Evolutionary conservation across 2,113 vertebrate species (phyloP), one percentile per base, ranked within the genome.

Genomic region (Proteles cristata): DNA sequence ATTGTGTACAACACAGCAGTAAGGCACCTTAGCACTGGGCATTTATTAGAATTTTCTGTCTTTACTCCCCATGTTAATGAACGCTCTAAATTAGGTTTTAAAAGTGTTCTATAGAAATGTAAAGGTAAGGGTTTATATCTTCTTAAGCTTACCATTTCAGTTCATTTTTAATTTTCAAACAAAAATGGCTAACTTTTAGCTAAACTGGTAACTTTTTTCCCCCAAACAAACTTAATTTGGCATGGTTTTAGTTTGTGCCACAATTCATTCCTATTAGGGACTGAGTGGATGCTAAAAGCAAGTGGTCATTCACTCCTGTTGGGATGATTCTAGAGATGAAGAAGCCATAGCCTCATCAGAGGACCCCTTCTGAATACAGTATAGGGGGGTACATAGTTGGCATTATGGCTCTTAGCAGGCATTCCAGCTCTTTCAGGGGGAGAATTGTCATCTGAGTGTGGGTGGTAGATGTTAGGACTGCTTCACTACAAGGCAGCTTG

Each of bases 81-180:
- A 53, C 11, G 28, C 28, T 53, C 76, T 28, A 17, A 79, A 45
- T 25, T 80, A 43, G 33, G 7, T 43, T 95, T 85, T 66, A 39
- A 86, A 92, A 15, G 31, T 61, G 25, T 69, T 80, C 43, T 48
- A 61, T n/a, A 61, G 39, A 35, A 50, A 68, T 53, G 50, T 58
- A 31, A 11, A 96, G 89, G 35, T 88, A 50, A 84, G 45, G 39
- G 63, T 90, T 90, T 95, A 21, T 65, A 12, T 61, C 53, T 94
- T 71, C 15, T 45, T 61, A 23, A 53, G 35, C 53, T 73, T 92
- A 25, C 58, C 50, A 33, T 81, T 94, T 96, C 66, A 43, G 43
- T 79, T 73, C 21, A 71, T 61, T 66, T 84, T 86, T 95, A 7
- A 43, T 82, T 89, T 94, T 21, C 16, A 71, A 90, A 80, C 76